Base-by-base conservation (phyloP, 2,888 invertebrate genomes). In the Acronicta alni region DNA sequence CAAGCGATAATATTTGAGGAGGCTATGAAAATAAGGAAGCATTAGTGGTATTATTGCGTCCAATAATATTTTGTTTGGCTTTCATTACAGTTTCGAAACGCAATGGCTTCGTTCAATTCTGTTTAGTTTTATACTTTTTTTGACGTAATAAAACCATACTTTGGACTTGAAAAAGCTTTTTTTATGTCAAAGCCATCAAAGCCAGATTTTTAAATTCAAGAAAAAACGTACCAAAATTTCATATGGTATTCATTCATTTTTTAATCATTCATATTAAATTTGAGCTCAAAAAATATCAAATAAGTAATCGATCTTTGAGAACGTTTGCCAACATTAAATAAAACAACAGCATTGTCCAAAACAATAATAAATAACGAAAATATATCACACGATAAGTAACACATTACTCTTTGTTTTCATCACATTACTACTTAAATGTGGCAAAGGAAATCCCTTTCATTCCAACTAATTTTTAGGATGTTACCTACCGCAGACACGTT, bases 401-500 rank as follows among this genome's bases (percentile, higher is more conserved):
- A 35, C 38, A 44, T 42, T 56, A 61, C 38, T 38, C 42, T 67
- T 68, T 45, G 38, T 48, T 67, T 72, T 55, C 67, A 44, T 67
- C 43, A 48, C 54, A 23, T 23, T 7, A 30, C 17, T 41, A 52
- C 35, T 52, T 52, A 38, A 26, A n/a, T 39, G 44, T 26, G 18
- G 30, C 30, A 72, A 61, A 69, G 74, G 58, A 59, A 66, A 59
- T 62, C 58, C 55, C 41, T 60, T 59, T 57, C 61, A 63, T 70
- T 63, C 48, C 35, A 44, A 59, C 58, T 57, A 43, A 65, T 65
- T 74, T 67, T 64, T 35, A 60, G 57, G 51, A 42, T 46, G 39
- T 57, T 60, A 78, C 76, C 79, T 75, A 78, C 79, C 76, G 66
- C 79, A 76, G 62, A 53, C 52, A 39, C 20, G 37, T 14, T 46